Evolutionary conservation across 2,113 vertebrate genomes (phyloP), one percentile per base, ranked within the genome.

Genomic region (Zootoca vivipara): DNA sequence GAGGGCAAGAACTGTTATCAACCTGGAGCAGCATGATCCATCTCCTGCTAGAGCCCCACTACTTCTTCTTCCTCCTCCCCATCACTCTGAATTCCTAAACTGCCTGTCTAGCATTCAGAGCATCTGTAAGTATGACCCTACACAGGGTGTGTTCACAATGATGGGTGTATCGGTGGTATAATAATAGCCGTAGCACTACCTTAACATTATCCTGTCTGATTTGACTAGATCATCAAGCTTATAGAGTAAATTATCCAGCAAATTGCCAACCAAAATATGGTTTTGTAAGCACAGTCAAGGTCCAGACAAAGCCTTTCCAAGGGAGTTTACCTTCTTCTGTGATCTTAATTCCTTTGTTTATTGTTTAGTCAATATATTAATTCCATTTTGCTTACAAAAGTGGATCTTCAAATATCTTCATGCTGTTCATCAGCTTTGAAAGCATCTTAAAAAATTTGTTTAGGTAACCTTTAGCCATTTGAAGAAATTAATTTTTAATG

Each of bases 401-500:
- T 73, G 1, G 5, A 80, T 83, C n/a, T 92, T 92, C 73, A 92
- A 85, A 67, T 86, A 93, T 72, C 84, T 56, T 15, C 13, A 1
- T 16, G 82, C 81, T 22, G 92, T 94, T 85, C 94, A 93, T 83
- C 91, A 65, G 30, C 89, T 91, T 95, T 96, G 35, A 92, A 95
- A 90, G 22, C 90, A 52, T 94, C 12, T 90, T 93, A 93, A 87
- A 46, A 89, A 91, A 94, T 96, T 93, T 94, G 92, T 79, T 94
- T 83, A 93, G 91, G 84, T 95, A 96, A 94, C 35, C 69, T 94
- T 96, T 93, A 95, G 82, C 88, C 94, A 88, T 92, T 95, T 94
- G 92, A 96, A 75, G 78, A 91, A 88, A 87, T 96, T 96, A 96
- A 96, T 95, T 93, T 96, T 96, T 96, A 96, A 96, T 95, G 83